These are phyloP conservation scores for Phodopus roborovskii DNA, from an alignment of 2,113 vertebrate genomes.

Conservation along the genomic window DNA sequence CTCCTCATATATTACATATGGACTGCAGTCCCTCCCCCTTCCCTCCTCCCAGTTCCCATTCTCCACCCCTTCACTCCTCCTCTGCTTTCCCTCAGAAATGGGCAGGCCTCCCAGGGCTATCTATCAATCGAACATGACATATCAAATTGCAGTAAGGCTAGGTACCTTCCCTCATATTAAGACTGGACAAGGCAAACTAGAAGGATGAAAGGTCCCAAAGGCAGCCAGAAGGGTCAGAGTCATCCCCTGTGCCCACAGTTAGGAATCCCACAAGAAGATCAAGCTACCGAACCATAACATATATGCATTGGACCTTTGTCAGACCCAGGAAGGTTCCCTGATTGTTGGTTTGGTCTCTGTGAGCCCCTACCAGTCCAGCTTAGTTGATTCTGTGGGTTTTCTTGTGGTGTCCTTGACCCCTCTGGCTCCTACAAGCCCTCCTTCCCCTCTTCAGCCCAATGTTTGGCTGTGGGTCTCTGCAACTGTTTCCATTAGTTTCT, in stretches of 20 bases:
- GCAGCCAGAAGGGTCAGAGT: not conserved
- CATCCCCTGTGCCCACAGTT: not conserved
- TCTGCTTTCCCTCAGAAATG: not conserved
- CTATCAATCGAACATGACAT: not conserved
- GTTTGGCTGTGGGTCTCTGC: too few relatives aligned
- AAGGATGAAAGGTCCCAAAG: not conserved
- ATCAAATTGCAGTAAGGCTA: not conserved
- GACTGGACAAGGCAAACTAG: not conserved
- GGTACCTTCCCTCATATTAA: not conserved
- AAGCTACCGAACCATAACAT: not conserved
- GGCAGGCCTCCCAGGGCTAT: not conserved
- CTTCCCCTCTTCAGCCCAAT: too few relatives aligned
- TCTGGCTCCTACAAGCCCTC: too few relatives aligned
- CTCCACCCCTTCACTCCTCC: not conserved
- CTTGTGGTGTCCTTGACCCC: too few relatives aligned
- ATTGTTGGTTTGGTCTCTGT: not conserved
- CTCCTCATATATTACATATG: not conserved
- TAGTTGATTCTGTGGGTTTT: too few relatives aligned
- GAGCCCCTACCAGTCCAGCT: too few relatives aligned
- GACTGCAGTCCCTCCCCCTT: not conserved
- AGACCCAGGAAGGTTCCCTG: not conserved
- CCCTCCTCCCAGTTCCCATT: too few relatives aligned
- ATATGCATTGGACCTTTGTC: not conserved
- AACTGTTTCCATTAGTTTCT: too few relatives aligned
- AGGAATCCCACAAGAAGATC: not conserved